phyloP scores from a whole-genome alignment of 1,140 invertebrate species.

The Cotesia vestalis region DNA sequence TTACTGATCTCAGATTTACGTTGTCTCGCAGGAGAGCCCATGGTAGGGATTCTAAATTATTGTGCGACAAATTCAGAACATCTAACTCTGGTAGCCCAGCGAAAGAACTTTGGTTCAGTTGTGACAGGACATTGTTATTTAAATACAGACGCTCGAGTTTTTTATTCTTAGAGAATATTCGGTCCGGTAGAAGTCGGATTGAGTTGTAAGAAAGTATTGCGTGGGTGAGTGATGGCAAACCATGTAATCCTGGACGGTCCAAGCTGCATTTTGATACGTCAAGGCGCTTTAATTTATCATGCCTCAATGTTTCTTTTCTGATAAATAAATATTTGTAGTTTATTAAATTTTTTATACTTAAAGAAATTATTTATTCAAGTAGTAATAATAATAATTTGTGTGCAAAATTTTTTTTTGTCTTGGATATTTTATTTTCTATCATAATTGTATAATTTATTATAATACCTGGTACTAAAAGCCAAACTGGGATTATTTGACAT shows the following conservation, averaged over 20 bases:
- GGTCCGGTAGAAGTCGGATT: slow-evolving; percentile 66
- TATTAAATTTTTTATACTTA: neutral
- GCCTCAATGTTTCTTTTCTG: slow-evolving; percentile 62
- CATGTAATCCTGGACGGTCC: slow-evolving; percentile 68
- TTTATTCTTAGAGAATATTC: slow-evolving; percentile 70
- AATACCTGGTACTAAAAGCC: slow-evolving; percentile 54
- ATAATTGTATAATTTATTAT: slow-evolving; percentile 17
- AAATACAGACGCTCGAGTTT: slow-evolving; percentile 70
- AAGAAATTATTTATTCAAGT: no score
- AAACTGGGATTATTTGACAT: slow-evolving; percentile 55
- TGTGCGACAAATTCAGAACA: slow-evolving; percentile 72
- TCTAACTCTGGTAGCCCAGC: slow-evolving; percentile 62
- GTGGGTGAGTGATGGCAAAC: slow-evolving; percentile 69
- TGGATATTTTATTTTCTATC: no score
- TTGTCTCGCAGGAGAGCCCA: slow-evolving; percentile 68
- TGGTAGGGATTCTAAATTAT: slow-evolving; percentile 69
- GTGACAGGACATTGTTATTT: slow-evolving; percentile 70
- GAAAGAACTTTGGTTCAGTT: slow-evolving; percentile 61
- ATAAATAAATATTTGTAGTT: slow-evolving; percentile 39
- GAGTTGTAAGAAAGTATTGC: slow-evolving; percentile 70
- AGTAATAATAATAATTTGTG: no score
- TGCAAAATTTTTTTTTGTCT: no score
- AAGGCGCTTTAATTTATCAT: slow-evolving; percentile 63
- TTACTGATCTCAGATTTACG: slow-evolving; percentile 67
- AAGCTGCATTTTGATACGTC: slow-evolving; percentile 74